Percentiles rank a stretch among this genome's conserved stretches.
These are phyloP conservation scores for Shinisaurus crocodilurus DNA, from an alignment of 2,113 vertebrate species.

Conservation along the genomic window DNA sequence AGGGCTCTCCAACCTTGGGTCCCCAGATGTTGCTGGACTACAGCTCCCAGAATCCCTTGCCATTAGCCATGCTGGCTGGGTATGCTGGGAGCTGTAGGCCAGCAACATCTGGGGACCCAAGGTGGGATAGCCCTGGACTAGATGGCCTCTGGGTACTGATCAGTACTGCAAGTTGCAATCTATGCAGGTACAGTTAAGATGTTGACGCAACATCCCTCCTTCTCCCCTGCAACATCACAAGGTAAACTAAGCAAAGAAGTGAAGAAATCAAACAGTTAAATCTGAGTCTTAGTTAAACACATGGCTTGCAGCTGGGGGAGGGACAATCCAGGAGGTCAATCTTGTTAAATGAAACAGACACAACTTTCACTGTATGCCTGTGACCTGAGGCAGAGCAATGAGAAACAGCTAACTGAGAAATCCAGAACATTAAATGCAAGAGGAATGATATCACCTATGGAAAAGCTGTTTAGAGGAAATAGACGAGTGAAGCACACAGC, in stretches of 20 bases:
- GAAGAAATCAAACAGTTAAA: neutral
- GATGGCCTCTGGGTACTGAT: neutral
- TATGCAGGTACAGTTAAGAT: neutral
- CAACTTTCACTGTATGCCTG: neutral
- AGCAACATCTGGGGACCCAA: no score
- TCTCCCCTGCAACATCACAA: neutral
- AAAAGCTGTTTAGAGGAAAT: neutral
- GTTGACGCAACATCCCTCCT: neutral
- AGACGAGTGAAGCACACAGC: no score
- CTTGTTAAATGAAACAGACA: slow-evolving; percentile 1
- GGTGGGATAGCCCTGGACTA: no score
- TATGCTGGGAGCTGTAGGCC: no score
- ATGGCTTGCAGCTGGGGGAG: neutral
- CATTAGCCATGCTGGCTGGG: no score
- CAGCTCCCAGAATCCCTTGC: no score
- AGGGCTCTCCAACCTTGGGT: no score
- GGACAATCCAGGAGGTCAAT: neutral
- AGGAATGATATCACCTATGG: neutral
- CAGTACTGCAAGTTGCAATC: no score
- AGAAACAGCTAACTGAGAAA: neutral
- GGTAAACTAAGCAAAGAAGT: neutral
- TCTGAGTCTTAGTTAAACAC: neutral
- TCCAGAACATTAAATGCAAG: neutral
- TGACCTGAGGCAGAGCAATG: neutral
- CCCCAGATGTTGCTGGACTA: no score